Evolutionary conservation across 2,888 invertebrate species (phyloP), one percentile per base, ranked within the genome.

Genomic region (Lasioglossum calceatum): DNA sequence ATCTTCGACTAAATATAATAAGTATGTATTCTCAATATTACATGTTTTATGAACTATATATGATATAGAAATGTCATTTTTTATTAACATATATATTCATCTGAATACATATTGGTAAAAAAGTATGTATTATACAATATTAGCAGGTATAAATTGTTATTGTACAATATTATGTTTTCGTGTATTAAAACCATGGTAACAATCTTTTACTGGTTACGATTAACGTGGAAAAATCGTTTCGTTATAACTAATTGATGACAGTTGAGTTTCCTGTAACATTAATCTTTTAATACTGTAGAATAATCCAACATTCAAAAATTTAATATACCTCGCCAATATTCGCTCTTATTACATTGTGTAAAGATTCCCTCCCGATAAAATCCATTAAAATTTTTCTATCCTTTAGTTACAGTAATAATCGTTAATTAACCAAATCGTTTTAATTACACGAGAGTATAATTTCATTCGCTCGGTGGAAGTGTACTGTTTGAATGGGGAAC

Each of bases 391-490:
- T 19, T 64, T 32, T 64, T 32, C 32, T 32, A 19, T 32, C 16
- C 64, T 8, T 64, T 64, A 19, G 7, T 19, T 32, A 32, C 32
- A 32, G 64, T 67, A 79, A 82, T 50, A 77, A 70, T 39, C 36
- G 10, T 39, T 71, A 47, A 39, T 80, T 76, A 75, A 61, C 27
- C 71, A 70, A 75, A 67, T 77, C 67, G 36, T 70, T 70, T 36
- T 70, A 70, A 70, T 64, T 64, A 64, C 32, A 16, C 64, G 64
- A 32, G 32, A 64, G 32, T 64, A 32, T 32, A 64, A 64, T 32
- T 64, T 64, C 32, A 19, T 64, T 64, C 32, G 32, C 27, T 64
- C 61, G 14, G 32, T 14, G 27, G 32, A 64, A 8, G 64, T 32
- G 32, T 2, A 19, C 32, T 61, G 50, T 72, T 39, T 12, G 75